These are phyloP conservation scores for Tragelaphus imberbis DNA, from an alignment of 2,113 vertebrate genomes.

Conservation along the genomic window DNA sequence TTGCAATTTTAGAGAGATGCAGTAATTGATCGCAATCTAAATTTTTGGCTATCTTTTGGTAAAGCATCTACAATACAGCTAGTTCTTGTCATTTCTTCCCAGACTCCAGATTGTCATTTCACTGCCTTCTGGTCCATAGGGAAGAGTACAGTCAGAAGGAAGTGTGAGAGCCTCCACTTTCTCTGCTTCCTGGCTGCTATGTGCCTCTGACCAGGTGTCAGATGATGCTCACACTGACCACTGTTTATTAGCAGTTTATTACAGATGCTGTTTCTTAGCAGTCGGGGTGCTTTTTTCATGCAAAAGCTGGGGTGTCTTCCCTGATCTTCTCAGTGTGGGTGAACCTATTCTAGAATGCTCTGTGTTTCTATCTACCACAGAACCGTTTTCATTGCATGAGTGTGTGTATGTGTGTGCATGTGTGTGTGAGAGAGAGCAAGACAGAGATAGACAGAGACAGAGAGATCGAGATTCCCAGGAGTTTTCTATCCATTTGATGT, in stretches of 20 bases:
- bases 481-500: background rate
- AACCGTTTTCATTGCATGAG: background rate
- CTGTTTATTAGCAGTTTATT: too few relatives aligned
- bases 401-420: background rate
- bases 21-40: background rate
- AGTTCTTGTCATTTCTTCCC: background rate
- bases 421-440: background rate
- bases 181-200: background rate
- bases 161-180: background rate
- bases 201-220: background rate
- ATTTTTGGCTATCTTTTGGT: background rate
- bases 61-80: background rate
- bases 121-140: background rate
- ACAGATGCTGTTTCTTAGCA: background rate
- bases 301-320: background rate
- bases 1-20: background rate
- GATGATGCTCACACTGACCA: background rate
- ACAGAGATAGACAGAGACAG: background rate
- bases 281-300: background rate
- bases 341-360: background rate
- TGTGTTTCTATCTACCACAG: background rate
- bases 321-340: background rate
- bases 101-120: background rate
- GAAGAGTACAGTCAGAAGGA: background rate
- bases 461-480: background rate